Base-by-base conservation (phyloP, 2,888 invertebrate species). In the Eubasilissa splendida region DNA sequence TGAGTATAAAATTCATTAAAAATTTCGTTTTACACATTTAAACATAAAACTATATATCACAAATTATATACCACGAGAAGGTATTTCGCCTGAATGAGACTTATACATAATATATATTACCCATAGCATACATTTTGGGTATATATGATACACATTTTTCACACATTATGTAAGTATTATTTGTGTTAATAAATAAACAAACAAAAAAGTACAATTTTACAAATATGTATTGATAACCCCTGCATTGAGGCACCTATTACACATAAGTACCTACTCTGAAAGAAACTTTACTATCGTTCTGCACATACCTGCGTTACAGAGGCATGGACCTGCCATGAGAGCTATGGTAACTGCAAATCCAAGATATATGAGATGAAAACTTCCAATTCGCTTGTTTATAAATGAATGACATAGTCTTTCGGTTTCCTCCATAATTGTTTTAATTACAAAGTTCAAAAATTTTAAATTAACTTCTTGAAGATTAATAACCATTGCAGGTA, bases 401-500 rank as follows among this genome's bases (percentile, higher is more conserved):
- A 54, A 60, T 50, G 63, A 54, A 50, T 52, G 50, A 54, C 50
- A 42, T 14, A 75, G 68, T 79, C 82, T 79, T 66, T 82, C 82
- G 14, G 79, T 80, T 77, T 79, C 82, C 76, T 82, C 82, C 82
- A 82, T 82, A 70, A 71, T 59, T 42, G 68, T 59, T 66, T 68
- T 74, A 54, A 56, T 54, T 59, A 63, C 33, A 75, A 8, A 65
- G 70, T 52, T 81, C 63, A 56, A 56, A 58, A 33, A 73, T 56
- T 56, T 73, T 73, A 8, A 73, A 73, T 56, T n/a, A 73, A 56
- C 42, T 54, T 73, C n/a, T 56, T 31, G 31, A 56, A 33, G 33
- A 52, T 68, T 52, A 60, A 42, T 52, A 53, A 70, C 53, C 79
- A 79, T 79, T 42, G 79, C 79, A 79, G 74, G 65, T 73, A 73